Evolutionary conservation across 1,140 invertebrate species (phyloP).

Genomic region (Drosophila erecta): DNA sequence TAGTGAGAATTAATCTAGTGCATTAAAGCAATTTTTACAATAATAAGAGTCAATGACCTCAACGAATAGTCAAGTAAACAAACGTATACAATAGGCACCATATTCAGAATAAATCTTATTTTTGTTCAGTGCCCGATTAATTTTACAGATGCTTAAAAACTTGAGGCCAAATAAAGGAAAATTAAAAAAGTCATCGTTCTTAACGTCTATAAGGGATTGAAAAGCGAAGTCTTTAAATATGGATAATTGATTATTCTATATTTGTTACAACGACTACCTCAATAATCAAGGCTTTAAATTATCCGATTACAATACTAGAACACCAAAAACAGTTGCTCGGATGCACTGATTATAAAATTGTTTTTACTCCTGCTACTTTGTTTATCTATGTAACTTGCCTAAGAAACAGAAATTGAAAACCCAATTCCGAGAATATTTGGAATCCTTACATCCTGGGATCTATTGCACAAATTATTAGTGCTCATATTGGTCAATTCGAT

Average conservation of each 20-base stretch:
- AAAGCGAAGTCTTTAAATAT: neutral
- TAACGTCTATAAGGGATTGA: neutral
- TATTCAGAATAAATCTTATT: constrained; percentile 26
- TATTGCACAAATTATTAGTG: constrained; percentile 53
- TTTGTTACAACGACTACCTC: constrained; percentile 47
- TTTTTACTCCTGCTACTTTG: constrained; percentile 28
- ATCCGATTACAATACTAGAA: constrained; percentile 32
- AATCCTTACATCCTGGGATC: constrained; percentile 64
- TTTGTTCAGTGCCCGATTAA: constrained; percentile 22
- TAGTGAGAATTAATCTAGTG: constrained; percentile 40
- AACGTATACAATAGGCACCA: constrained; percentile 16
- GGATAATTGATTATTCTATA: constrained; percentile 37
- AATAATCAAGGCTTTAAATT: constrained; percentile 14
- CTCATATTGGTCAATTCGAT: constrained; percentile 70
- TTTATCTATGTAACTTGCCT: constrained; percentile 31
- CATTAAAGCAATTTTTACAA: constrained; percentile 37
- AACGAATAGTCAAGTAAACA: constrained; percentile 28
- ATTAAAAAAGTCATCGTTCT: neutral
- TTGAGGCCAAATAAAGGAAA: constrained; percentile 10
- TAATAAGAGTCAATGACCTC: constrained; percentile 44
- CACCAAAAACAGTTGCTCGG: constrained; percentile 36
- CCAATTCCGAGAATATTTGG: constrained; percentile 63
- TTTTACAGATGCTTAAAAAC: constrained; percentile 12
- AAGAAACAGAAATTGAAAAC: constrained; percentile 33
- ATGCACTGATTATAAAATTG: constrained; percentile 30